Evolutionary conservation across 2,797 vertebrate species (phyloP), one percentile per base, ranked within the genome.

Genomic region (Schizopygopsis malacanthus): DNA sequence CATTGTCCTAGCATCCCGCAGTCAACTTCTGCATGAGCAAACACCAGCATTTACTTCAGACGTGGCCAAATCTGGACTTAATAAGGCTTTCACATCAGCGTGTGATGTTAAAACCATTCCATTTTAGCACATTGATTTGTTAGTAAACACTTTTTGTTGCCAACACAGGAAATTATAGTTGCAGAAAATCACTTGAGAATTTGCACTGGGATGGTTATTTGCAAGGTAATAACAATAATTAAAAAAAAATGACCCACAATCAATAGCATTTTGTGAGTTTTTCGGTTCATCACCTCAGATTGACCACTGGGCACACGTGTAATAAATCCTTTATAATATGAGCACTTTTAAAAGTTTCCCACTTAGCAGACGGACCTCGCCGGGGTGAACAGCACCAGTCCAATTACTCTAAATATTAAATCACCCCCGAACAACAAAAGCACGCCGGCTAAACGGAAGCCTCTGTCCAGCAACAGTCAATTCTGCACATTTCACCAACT

Each of bases 321-420:
- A 67, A 67, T 37, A 67, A 37, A 67, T 77, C 70, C 67, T 22
- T 33, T 73, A 86, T 85, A 72, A 88, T 63, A 78, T 85, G 71
- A 79, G 82, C 81, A 80, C 90, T 63, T 50, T 77, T 28, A 75
- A 89, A 92, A 88, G 85, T 87, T 88, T 86, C 79, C 87, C 86
- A 72, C 89, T n/a, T 65, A 78, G 87, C 56, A 15, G 69, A 69
- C 87, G 81, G 89, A 90, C 88, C 89, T 90, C 79, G 59, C 77
- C 70, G 89, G 83, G 81, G 79, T 90, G 87, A 86, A 89, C 77
- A 91, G 86, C 88, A 92, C 90, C 86, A 89, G 86, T 89, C 89
- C 91, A 92, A 87, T 93, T 93, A 92, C 85, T 87, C 82, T 80
- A 86, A 88, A 89, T 91, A 86, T 91, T 90, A 93, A 92, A 92